Base-by-base conservation (phyloP, 2,113 vertebrate genomes). In the Cricetomys ansorgei region DNA sequence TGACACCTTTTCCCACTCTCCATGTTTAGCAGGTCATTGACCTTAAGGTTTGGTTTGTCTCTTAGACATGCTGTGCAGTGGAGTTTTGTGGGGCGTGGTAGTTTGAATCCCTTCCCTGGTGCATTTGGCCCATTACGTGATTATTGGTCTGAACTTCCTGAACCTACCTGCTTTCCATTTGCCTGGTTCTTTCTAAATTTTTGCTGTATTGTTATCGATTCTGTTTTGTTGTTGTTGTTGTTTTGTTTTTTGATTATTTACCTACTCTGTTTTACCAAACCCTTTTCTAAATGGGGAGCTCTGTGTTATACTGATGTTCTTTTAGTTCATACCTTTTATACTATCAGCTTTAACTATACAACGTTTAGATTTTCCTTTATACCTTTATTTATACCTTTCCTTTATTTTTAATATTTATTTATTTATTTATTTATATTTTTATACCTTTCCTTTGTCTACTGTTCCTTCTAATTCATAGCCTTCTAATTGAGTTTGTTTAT, bases 391-490 rank as follows among this genome's bases (percentile, higher is more conserved):
- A n/a, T n/a, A n/a, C n/a, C n/a, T n/a, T n/a, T n/a, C n/a, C n/a
- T n/a, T n/a, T n/a, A n/a, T n/a, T n/a, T n/a, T n/a, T n/a, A n/a
- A n/a, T n/a, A n/a, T n/a, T n/a, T n/a, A n/a, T n/a, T n/a, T n/a
- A n/a, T n/a, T n/a, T n/a, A n/a, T n/a, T n/a, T n/a, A n/a, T n/a
- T n/a, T n/a, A n/a, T n/a, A n/a, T n/a, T n/a, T n/a, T n/a, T n/a
- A n/a, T n/a, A n/a, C n/a, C n/a, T n/a, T n/a, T n/a, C n/a, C n/a
- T 88, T 67, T 94, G 65, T 69, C 91, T 69, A 70, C 43, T 89
- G 1, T 75, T 81, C 37, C 62, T 79, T 75, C 21, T 96, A 85
- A 77, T 57, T 87, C 40, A 76, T 45, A 57, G 6, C 5, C 76
- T 89, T 80, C 40, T 55, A 50, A 76, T 21, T 45, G 57, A 70